A percentile compares a stretch with the other conserved stretches of the same genome.
Evolutionary conservation across 2,113 vertebrate species (phyloP).

Genomic region (Oenanthe oenanthe): DNA sequence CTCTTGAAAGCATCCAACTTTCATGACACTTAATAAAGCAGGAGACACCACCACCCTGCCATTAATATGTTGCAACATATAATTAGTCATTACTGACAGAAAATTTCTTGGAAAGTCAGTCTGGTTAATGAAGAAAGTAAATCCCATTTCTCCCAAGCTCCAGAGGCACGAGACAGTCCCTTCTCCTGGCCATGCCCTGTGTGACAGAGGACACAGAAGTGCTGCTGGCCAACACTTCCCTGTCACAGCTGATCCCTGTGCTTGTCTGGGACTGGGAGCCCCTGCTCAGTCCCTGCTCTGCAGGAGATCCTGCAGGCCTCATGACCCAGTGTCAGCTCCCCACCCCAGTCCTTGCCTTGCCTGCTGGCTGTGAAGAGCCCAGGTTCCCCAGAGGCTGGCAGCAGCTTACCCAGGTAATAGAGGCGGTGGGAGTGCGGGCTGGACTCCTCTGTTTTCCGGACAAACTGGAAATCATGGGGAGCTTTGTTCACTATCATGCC

Average conservation of each 20-base stretch:
- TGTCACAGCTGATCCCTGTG: neutral
- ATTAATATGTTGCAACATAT: neutral
- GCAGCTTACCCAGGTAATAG: slow-evolving; percentile 88
- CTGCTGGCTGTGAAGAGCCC: neutral
- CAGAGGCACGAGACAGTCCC: neutral
- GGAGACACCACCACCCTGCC: neutral
- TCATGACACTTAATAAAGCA: neutral
- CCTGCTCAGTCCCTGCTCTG: neutral
- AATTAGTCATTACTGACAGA: neutral
- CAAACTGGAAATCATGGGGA: slow-evolving; percentile 93
- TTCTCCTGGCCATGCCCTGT: neutral
- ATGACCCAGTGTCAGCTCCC: neutral
- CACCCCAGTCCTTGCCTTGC: neutral
- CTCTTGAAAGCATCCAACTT: neutral
- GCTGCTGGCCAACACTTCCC: neutral
- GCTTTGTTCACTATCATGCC: slow-evolving; percentile 92
- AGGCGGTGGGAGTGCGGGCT: slow-evolving; percentile 91
- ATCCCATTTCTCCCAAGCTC: neutral
- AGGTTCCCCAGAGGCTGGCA: rapidly evolving
- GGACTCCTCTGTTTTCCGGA: slow-evolving; percentile 86
- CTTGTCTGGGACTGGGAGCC: neutral
- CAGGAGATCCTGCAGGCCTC: rapidly evolving
- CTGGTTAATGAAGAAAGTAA: neutral
- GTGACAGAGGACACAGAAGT: neutral
- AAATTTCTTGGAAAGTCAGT: neutral